Base-by-base conservation (phyloP, 2,113 vertebrate genomes). In the Pagrus major region DNA sequence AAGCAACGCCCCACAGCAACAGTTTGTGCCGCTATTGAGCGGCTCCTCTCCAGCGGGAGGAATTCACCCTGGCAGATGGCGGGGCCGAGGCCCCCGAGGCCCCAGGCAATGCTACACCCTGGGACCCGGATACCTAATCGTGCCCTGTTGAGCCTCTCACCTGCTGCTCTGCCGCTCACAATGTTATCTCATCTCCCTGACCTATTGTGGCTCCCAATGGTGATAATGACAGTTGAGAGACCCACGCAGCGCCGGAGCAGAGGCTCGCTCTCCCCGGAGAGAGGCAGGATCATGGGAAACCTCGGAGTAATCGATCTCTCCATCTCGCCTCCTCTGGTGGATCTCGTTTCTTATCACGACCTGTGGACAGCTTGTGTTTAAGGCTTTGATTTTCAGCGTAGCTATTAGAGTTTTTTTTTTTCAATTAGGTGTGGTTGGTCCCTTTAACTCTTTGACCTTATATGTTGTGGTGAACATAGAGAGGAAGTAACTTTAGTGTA, bases 171-270 rank as follows among this genome's bases (percentile, higher is more conserved):
- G 27, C 21, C 47, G 78, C 88, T 80, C 87, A 94, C 91, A 92
- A 91, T 94, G 93, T 94, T 94, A 96, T 95, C 94, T 95, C 94
- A 95, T 95, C 93, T 94, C 89, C 67, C 86, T 89, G 93, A 92
- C 88, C 93, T 90, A 95, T 94, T 95, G 91, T 93, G 87, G 76
- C 79, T 85, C 91, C 91, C 91, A 81, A 84, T 68, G 88, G 41
- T 81, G 87, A 91, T 94, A 94, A 95, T 94, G 94, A 93, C 86
- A 90, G 91, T 89, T 59, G 80, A 85, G 91, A 93, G 93, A 92
- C 88, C 91, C 85, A 90, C 69, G 66, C 86, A 73, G 91, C 11
- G 83, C 83, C 59, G 41, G 11, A 60, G 83, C 81, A 64, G 87
- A 69, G 86, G 68, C 86, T 71, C 12, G 0, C 44, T 63, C 70